Evolutionary conservation across 2,797 vertebrate genomes (phyloP).

Genomic region (Girardinus metallicus): DNA sequence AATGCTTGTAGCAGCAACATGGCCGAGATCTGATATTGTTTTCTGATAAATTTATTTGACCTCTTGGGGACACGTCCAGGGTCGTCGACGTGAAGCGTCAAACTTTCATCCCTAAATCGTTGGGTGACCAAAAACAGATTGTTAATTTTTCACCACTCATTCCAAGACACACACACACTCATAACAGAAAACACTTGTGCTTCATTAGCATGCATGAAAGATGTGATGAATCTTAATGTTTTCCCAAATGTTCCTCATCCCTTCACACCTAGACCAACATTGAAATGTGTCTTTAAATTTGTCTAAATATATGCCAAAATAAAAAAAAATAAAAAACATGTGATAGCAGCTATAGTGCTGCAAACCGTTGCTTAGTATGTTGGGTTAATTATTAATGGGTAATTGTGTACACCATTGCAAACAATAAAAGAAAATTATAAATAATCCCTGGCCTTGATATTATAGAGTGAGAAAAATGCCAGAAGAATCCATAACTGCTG

Average conservation of each 20-base stretch:
- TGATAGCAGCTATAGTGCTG: not conserved
- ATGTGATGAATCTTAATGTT: not conserved
- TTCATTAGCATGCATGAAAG: not conserved
- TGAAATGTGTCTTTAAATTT: not conserved
- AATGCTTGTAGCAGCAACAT: not conserved
- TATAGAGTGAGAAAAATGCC: not conserved
- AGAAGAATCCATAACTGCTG: not conserved
- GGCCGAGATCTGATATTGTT: not conserved
- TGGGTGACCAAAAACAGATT: not conserved
- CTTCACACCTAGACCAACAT: not conserved
- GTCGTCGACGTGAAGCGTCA: not conserved
- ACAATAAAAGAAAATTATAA: not conserved
- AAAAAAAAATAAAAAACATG: not conserved
- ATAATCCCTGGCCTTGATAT: not conserved
- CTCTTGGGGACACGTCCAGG: not conserved
- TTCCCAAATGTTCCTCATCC: not conserved
- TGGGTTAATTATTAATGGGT: not conserved
- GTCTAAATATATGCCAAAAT: not conserved
- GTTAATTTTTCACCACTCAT: not conserved
- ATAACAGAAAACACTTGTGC: not conserved
- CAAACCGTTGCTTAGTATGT: not conserved
- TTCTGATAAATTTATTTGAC: not conserved
- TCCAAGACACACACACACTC: not conserved
- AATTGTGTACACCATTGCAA: not conserved
- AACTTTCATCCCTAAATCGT: not conserved